Evolutionary conservation across 2,888 invertebrate species (phyloP).

Genomic region (Platycnemis pennipes): DNA sequence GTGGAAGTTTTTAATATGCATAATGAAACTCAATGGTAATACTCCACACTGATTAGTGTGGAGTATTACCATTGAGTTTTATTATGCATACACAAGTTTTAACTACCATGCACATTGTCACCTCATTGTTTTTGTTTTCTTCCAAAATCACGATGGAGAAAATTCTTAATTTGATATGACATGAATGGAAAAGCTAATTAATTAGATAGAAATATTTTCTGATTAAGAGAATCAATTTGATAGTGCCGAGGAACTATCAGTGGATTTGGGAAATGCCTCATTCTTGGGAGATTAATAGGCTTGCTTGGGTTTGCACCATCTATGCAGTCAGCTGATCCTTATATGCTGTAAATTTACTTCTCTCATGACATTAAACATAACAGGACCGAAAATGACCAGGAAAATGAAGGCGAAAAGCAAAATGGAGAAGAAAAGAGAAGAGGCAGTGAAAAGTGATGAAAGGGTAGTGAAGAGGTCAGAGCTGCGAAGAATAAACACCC

Average conservation of each 20-base stretch:
- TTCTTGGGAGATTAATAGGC: neutral
- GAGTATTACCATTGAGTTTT: no score
- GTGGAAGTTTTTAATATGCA: no score
- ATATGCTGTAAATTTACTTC: neutral
- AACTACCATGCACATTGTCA: no score
- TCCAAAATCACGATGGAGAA: no score
- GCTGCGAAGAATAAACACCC: conserved; percentile 41
- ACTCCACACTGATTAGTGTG: no score
- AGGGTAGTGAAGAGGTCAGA: conserved; percentile 41
- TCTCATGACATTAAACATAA: neutral
- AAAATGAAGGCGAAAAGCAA: neutral
- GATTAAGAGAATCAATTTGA: neutral
- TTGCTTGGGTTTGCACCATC: neutral
- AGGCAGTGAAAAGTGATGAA: neutral
- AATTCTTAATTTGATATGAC: no score
- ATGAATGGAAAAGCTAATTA: no score
- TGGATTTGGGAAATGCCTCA: neutral
- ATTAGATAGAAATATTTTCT: neutral
- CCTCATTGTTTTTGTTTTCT: no score
- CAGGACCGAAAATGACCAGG: neutral
- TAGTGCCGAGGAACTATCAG: neutral
- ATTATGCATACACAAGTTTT: no score
- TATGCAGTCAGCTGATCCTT: neutral
- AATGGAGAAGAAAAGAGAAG: neutral
- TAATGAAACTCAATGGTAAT: no score